phyloP scores from a whole-genome alignment of 1,140 invertebrate species.

The Gerris buenoi region DNA sequence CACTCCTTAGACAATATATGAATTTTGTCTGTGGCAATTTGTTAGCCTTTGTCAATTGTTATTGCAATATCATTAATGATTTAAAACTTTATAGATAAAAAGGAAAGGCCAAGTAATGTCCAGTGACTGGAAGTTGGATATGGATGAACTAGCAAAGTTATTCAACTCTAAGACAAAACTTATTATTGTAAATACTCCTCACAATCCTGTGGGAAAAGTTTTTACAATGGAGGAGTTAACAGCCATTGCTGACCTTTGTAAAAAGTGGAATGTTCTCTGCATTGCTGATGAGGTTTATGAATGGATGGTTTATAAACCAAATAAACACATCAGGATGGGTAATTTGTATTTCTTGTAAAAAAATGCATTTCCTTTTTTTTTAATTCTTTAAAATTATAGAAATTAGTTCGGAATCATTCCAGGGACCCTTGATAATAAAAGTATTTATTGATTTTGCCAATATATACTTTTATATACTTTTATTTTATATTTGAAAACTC shows the following conservation, averaged over 20 bases:
- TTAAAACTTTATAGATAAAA: slow-evolving; percentile 29
- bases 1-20: too few species aligned
- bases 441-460: too few species aligned
- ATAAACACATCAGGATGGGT: slow-evolving; percentile 81
- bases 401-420: too few species aligned
- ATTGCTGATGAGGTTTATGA: slow-evolving; percentile 97
- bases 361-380: too few species aligned
- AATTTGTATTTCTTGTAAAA: too few species aligned
- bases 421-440: not conserved
- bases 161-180: slow-evolving; percentile 87
- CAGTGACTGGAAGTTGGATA: slow-evolving; percentile 79
- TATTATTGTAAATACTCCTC: slow-evolving; percentile 89
- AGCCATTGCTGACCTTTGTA: slow-evolving; percentile 70
- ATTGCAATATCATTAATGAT: not conserved
- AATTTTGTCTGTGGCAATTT: too few species aligned
- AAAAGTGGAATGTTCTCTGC: slow-evolving; percentile 81
- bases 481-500: not conserved
- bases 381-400: too few species aligned
- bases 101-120: slow-evolving; percentile 38
- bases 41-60: too few species aligned
- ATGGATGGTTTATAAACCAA: slow-evolving; percentile 80
- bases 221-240: slow-evolving; percentile 53
- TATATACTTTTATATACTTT: slow-evolving; percentile 6
- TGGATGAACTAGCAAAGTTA: slow-evolving; percentile 59
- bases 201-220: slow-evolving; percentile 91